Evolutionary conservation across 2,113 vertebrate species (phyloP), one percentile per base, ranked within the genome.

Genomic region (Mormoops blainvillei): DNA sequence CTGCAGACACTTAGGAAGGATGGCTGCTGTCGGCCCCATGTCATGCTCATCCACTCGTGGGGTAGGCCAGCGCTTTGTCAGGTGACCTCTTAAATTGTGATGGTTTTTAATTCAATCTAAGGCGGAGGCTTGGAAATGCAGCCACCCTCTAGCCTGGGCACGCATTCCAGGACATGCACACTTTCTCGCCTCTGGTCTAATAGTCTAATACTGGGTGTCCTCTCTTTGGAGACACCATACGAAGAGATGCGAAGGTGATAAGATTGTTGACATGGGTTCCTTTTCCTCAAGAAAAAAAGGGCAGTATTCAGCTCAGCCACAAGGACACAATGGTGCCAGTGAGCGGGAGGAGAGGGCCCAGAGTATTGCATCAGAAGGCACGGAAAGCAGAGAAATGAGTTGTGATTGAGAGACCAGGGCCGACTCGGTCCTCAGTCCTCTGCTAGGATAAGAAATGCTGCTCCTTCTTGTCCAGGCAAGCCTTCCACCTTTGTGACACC

Each of bases 31-130:
- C 61, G 33, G 68, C 58, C 45, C 26, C 71, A 71, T 68, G 87
- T 90, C 95, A 82, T 28, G 61, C 36, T 82, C 43, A 5, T 83
- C 90, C 22, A 41, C 5, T 68, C 12, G 15, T 28, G 0, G 10
- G 38, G 58, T 7, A 33, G 45, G 26, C 38, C 63, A 54, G 6
- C 11, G 19, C 87, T 36, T 93, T 92, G 31, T 70, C 36, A 63
- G 36, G 54, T 90, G 56, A 92, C 13, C 52, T 94, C 65, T 90
- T 92, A 70, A 70, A 67, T 43, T 48, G 84, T 70, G 26, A 61
- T 56, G n/a, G n/a, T 48, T 88, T 94, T 82, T 43, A 89, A 67
- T 67, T 88, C 41, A 54, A 31, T 68, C 45, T 63, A 48, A 94
- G 94, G 15, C 3, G 1, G 38, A 86, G 9, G 0, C 7, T 65